Percentiles rank a stretch among this genome's conserved stretches.
Evolutionary conservation across 2,113 vertebrate species (phyloP).

Genomic region (Corythornis madagascariensis): DNA sequence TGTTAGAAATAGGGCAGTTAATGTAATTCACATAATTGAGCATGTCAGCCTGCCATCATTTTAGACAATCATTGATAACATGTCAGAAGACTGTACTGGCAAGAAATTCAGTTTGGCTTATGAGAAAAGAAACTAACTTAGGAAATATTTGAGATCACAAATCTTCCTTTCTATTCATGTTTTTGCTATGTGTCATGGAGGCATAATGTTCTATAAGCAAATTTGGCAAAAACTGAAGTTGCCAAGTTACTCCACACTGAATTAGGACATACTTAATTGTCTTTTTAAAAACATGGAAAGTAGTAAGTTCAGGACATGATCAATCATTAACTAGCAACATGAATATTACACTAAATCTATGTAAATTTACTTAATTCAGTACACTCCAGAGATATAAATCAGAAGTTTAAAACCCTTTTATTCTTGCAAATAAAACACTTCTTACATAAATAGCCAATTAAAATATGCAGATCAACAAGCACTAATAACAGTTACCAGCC

Average conservation of each 20-base stretch:
- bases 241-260: background rate
- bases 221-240: background rate
- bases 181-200: accelerated
- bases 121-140: background rate
- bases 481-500: background rate
- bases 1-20: background rate
- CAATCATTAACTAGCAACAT: background rate
- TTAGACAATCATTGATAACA: background rate
- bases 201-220: background rate
- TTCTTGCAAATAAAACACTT: background rate
- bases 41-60: background rate
- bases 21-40: background rate
- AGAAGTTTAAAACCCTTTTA: background rate
- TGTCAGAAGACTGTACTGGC: background rate
- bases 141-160: background rate
- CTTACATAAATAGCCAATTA: background rate
- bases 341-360: background rate
- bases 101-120: background rate
- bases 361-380: background rate
- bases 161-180: background rate
- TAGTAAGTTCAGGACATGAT: background rate
- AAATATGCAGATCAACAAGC: background rate
- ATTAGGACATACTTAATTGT: background rate
- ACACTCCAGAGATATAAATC: background rate
- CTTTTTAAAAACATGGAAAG: background rate